These are phyloP conservation scores for Schizaphis graminum DNA, from an alignment of 2,888 invertebrate species.

Conservation along the genomic window DNA sequence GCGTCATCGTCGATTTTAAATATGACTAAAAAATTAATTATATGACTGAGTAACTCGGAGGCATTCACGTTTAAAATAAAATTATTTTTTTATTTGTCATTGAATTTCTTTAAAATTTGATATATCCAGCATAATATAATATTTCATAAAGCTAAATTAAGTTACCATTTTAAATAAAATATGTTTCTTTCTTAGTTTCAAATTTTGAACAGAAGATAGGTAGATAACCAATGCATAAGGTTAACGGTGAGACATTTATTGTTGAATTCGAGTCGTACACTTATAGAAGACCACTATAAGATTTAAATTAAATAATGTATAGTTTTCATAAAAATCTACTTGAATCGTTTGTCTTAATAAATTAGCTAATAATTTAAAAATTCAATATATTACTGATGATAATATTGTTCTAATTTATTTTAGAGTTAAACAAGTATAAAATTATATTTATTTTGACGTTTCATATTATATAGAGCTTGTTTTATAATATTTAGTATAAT, in stretches of 20 bases:
- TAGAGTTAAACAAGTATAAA: not conserved
- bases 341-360: not conserved
- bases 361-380: not conserved
- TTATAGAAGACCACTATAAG: not conserved
- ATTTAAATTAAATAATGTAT: not conserved
- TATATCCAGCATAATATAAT: not conserved
- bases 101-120: not conserved
- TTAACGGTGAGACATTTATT: not conserved
- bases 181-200: not conserved
- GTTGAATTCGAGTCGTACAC: not conserved
- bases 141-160: not conserved
- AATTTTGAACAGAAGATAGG: not conserved
- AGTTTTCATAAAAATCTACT: not conserved
- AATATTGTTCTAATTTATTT: not conserved
- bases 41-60: not conserved
- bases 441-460: not conserved
- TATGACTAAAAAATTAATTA: not conserved
- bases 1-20: not conserved
- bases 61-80: not conserved
- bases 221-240: not conserved
- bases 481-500: not conserved
- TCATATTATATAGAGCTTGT: not conserved
- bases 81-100: not conserved
- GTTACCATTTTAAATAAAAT: not conserved
- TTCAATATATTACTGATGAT: no score